Conservation (phyloP, 1,140 invertebrate genomes). For the Lepidostoma basale region DNA sequence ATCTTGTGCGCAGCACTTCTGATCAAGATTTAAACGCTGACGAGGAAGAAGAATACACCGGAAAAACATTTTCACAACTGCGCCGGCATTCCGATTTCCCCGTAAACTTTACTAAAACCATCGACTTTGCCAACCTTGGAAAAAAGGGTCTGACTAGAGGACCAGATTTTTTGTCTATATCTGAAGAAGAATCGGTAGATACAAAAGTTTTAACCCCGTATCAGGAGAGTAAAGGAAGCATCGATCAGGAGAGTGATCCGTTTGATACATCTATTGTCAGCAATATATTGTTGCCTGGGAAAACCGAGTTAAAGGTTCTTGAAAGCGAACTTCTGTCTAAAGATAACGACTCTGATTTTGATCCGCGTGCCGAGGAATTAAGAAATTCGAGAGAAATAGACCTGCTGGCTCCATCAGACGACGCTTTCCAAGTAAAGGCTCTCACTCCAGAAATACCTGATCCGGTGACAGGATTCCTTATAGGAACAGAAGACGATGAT, state of each 20-base stretch:
- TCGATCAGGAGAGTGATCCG: slow-evolving; percentile 68
- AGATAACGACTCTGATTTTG: slow-evolving; percentile 63
- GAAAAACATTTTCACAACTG: slow-evolving; percentile 50
- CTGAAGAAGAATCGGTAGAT: slow-evolving; percentile 63
- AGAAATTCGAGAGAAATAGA: slow-evolving; percentile 50
- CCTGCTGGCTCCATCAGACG: slow-evolving; percentile 63
- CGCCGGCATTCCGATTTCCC: slow-evolving; percentile 57
- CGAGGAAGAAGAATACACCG: slow-evolving; percentile 51
- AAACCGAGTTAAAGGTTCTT: slow-evolving; percentile 75
- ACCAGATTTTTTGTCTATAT: slow-evolving; percentile 65
- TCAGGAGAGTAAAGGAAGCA: slow-evolving; percentile 49
- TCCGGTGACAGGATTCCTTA: slow-evolving; percentile 42
- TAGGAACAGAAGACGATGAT: slow-evolving; percentile 55
- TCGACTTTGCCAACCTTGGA: slow-evolving; percentile 36
- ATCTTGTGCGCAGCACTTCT: slow-evolving; percentile 57
- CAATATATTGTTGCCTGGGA: slow-evolving; percentile 68
- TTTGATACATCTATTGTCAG: slow-evolving; percentile 83
- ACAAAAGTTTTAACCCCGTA: slow-evolving; percentile 65
- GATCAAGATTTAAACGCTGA: slow-evolving; percentile 67
- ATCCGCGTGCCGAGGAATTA: slow-evolving; percentile 60
- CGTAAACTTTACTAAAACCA: slow-evolving; percentile 46
- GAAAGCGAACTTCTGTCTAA: slow-evolving; percentile 68
- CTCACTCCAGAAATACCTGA: slow-evolving; percentile 65
- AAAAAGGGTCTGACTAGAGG: slow-evolving; percentile 48
- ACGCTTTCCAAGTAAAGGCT: slow-evolving; percentile 70